These are phyloP conservation scores for Muscina levida DNA, from an alignment of 2,888 invertebrate species.

Conservation along the genomic window DNA sequence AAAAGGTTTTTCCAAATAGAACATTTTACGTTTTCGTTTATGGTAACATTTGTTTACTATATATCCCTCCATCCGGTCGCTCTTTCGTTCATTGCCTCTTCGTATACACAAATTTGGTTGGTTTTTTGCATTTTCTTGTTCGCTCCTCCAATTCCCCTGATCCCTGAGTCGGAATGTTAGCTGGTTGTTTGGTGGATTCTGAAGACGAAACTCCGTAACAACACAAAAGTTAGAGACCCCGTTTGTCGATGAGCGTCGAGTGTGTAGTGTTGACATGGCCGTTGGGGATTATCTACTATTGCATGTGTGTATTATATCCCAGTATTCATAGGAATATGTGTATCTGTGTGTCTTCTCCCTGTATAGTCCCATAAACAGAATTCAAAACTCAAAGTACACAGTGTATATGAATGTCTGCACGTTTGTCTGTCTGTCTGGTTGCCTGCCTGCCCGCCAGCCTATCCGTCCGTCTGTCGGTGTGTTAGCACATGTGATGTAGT, in stretches of 20 bases:
- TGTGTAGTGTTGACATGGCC: constrained; percentile 65
- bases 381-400: background rate
- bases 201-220: background rate
- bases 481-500: background rate
- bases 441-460: background rate
- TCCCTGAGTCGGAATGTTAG: constrained; percentile 38
- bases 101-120: constrained; percentile 25
- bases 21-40: constrained; percentile 36
- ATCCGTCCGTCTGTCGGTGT: background rate
- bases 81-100: background rate
- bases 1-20: constrained; percentile 42
- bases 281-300: constrained; percentile 58
- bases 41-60: constrained; percentile 31
- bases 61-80: too few relatives aligned
- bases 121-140: constrained; percentile 27
- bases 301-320: background rate
- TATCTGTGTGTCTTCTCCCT: constrained; percentile 1
- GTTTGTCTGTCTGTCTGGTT: background rate
- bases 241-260: constrained; percentile 41
- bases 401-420: constrained; percentile 24
- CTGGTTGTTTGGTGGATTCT: background rate
- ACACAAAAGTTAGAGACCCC: constrained; percentile 26
- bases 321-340: constrained; percentile 17
- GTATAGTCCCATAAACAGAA: constrained; percentile 46
- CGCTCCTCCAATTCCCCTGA: constrained; percentile 55